Conservation (phyloP, 2,113 vertebrate genomes). For the Xiphophorus maculatus region DNA sequence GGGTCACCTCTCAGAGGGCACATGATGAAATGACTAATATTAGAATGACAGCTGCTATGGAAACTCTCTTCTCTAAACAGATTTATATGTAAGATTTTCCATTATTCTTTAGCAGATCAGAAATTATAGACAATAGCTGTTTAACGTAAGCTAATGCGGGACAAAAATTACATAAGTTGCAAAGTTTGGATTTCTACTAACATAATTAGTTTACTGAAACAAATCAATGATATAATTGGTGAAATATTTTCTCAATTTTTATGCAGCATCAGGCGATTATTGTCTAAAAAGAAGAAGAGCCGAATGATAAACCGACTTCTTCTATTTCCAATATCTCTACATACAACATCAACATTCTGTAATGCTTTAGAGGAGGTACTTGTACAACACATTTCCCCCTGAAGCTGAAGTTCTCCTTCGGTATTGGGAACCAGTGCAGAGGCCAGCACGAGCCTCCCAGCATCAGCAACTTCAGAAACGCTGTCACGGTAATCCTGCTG, state of each 20-base stretch:
- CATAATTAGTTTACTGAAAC: neutral
- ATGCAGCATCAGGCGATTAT: neutral
- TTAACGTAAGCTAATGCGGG: neutral
- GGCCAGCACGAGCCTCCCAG: constrained; percentile 15
- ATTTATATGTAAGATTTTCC: neutral
- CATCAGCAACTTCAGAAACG: constrained; percentile 46
- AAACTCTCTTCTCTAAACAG: constrained; percentile 3
- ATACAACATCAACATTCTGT: neutral
- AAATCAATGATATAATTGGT: too few relatives aligned
- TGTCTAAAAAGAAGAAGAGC: neutral
- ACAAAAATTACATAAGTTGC: neutral
- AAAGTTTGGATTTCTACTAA: neutral
- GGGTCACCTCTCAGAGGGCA: constrained; percentile 40
- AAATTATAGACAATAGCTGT: neutral
- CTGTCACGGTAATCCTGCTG: constrained; percentile 49
- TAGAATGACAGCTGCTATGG: constrained; percentile 8
- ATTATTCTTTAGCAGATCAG: neutral
- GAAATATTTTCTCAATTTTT: neutral
- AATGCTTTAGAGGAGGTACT: neutral
- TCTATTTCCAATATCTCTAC: neutral
- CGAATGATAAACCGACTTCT: neutral
- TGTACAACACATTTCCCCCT: neutral
- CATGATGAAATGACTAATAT: constrained; percentile 18
- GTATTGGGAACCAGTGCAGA: neutral
- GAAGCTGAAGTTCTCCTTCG: neutral